phyloP scores from a whole-genome alignment of 2,797 vertebrate species.

The Ctenopoma kingsleyae region DNA sequence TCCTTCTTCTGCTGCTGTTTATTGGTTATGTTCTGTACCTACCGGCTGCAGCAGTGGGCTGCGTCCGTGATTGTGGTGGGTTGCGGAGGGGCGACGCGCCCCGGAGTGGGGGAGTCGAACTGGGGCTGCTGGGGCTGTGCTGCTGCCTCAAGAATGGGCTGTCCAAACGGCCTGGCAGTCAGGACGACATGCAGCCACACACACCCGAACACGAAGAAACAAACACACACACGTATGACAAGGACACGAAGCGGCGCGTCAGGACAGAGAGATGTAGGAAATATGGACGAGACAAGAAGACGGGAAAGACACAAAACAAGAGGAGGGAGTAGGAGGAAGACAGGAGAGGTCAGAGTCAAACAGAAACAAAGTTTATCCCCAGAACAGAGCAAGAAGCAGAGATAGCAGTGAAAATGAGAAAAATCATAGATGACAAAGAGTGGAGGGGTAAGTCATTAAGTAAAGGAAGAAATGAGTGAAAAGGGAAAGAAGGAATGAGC shows the following conservation, averaged over 20 bases:
- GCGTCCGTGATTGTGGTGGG: conserved; percentile 89
- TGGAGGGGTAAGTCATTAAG: conserved; percentile 11
- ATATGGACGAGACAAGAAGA: conserved; percentile 30
- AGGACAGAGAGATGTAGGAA: conserved; percentile 45
- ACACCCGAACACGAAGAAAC: conserved; percentile 32
- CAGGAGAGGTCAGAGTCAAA: conserved; percentile 19
- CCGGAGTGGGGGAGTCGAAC: conserved; percentile 88
- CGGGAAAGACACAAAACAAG: conserved; percentile 21
- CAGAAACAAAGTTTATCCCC: conserved; percentile 3
- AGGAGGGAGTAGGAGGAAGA: conserved; percentile 20
- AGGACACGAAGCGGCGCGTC: conserved; percentile 48
- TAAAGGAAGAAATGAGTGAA: conserved; percentile 16
- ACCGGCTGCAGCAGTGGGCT: conserved; percentile 92
- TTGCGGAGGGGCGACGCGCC: conserved; percentile 86
- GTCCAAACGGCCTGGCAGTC: conserved; percentile 95
- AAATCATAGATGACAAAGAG: conserved; percentile 9
- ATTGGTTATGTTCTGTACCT: conserved; percentile 85
- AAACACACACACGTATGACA: conserved; percentile 40
- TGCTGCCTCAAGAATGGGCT: conserved; percentile 98
- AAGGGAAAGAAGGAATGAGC: conserved; percentile 16
- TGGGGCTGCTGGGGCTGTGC: conserved; percentile 89
- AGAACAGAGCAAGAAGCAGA: conserved; percentile 7
- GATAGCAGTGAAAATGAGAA: conserved; percentile 26
- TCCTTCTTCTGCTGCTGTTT: conserved; percentile 32
- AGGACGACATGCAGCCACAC: conserved; percentile 63